Conservation (phyloP, 2,113 vertebrate species). For the Spheniscus mendiculus region DNA sequence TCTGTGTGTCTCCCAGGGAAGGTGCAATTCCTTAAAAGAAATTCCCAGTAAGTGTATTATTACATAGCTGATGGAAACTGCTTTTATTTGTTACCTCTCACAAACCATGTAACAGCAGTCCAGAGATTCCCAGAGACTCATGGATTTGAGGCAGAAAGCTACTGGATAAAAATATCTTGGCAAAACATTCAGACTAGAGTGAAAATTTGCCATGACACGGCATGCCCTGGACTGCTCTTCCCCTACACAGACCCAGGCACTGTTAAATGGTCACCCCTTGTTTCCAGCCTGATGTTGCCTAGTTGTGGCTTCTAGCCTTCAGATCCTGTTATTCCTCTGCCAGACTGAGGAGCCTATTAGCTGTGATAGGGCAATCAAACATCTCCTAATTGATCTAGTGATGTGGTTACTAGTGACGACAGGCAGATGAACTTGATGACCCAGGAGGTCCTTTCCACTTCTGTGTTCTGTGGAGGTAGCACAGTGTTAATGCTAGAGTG, state of each 20-base stretch:
- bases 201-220: not conserved
- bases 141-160: not conserved
- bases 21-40: not conserved
- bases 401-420: conserved; percentile 45
- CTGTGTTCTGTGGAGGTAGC: not conserved
- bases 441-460: conserved; percentile 14
- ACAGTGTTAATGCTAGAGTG: not conserved
- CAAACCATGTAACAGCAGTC: not conserved
- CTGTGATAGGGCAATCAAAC: conserved; percentile 23
- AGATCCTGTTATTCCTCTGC: conserved; percentile 17
- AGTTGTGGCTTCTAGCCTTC: not conserved
- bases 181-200: not conserved
- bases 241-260: not conserved
- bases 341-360: conserved; percentile 12
- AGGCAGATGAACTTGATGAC: conserved; percentile 26
- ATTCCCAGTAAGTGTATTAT: not conserved
- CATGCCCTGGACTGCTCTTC: not conserved
- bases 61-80: not conserved
- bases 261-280: not conserved
- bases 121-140: not conserved
- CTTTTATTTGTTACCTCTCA: not conserved
- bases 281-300: not conserved
- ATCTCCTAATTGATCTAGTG: conserved; percentile 43
- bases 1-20: not conserved
- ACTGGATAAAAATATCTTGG: not conserved